Percentiles rank a stretch among this genome's conserved stretches.
Conservation (phyloP, 2,797 vertebrate species). For the Myotis vivesi region DNA sequence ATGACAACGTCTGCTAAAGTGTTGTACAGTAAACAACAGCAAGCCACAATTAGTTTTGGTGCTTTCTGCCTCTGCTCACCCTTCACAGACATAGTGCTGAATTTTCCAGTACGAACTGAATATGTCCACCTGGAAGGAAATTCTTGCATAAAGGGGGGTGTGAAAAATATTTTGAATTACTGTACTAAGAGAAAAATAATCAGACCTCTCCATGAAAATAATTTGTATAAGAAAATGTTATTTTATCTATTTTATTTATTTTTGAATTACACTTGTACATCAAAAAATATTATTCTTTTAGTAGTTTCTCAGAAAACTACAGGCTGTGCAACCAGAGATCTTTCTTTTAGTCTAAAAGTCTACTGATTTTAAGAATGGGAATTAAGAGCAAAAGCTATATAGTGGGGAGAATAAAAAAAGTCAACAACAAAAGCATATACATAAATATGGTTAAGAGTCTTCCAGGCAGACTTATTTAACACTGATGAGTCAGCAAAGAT, state of each 20-base stretch:
- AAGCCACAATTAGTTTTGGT: not conserved
- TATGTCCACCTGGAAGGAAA: constrained; percentile 5
- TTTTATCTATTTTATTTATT: not conserved
- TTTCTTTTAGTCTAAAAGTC: not conserved
- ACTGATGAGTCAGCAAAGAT: not conserved
- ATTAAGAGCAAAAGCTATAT: not conserved
- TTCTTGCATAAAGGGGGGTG: not conserved
- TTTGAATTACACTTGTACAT: not conserved
- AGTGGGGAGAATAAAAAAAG: not conserved
- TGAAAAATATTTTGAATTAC: constrained; percentile 28
- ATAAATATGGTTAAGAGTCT: not conserved
- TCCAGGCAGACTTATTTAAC: not conserved
- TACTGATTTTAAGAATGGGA: constrained; percentile 4
- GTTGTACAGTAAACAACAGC: not conserved
- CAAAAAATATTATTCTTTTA: not conserved
- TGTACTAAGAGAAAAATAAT: not conserved
- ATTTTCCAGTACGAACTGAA: not conserved
- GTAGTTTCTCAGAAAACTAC: not conserved
- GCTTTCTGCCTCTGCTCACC: not conserved
- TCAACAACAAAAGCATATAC: not conserved
- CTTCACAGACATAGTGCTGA: not conserved
- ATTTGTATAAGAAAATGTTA: constrained; percentile 6
- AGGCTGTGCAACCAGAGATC: not conserved
- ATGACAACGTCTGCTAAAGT: not conserved
- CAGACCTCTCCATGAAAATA: not conserved